phyloP scores from a whole-genome alignment of 2,888 invertebrate species.

The Lepetodrilus schrolli region DNA sequence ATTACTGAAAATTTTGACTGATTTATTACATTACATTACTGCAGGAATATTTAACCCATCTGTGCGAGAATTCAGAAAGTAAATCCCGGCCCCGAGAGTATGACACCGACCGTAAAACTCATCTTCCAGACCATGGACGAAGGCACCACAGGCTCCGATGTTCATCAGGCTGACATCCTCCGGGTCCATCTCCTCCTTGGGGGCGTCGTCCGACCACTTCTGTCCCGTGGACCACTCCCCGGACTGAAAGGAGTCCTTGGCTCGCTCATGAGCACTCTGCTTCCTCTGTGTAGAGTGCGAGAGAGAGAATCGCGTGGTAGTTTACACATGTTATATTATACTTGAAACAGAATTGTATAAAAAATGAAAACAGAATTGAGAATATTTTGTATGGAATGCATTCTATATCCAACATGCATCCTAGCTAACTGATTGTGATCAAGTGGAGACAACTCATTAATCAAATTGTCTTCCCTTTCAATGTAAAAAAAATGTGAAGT shows the following conservation, averaged over 20 bases:
- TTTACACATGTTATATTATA: not conserved
- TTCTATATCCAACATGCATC: too few relatives aligned
- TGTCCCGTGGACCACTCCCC: conserved; percentile 95
- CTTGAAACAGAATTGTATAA: not conserved
- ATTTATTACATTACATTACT: too few relatives aligned
- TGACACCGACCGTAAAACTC: conserved; percentile 88
- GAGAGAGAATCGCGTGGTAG: not conserved
- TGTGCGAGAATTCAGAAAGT: too few relatives aligned
- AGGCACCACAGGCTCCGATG: conserved; percentile 97
- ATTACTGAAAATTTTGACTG: too few relatives aligned
- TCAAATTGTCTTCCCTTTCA: too few relatives aligned
- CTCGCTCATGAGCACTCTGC: conserved; percentile 88
- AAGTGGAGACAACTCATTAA: too few relatives aligned
- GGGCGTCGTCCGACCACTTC: conserved; percentile 89
- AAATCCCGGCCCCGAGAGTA: too few relatives aligned
- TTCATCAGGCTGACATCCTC: conserved; percentile 87
- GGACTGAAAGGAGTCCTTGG: conserved; percentile 86
- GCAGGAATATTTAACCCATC: too few relatives aligned
- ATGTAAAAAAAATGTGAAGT: too few relatives aligned
- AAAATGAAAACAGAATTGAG: not conserved
- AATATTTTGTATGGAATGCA: not conserved
- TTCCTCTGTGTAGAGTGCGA: conserved; percentile 82
- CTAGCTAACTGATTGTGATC: too few relatives aligned
- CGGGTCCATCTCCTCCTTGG: conserved; percentile 84
- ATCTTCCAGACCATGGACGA: conserved; percentile 98